Evolutionary conservation across 1,140 invertebrate species (phyloP), one percentile per base, ranked within the genome.

Genomic region (Zaprionus taronus): DNA sequence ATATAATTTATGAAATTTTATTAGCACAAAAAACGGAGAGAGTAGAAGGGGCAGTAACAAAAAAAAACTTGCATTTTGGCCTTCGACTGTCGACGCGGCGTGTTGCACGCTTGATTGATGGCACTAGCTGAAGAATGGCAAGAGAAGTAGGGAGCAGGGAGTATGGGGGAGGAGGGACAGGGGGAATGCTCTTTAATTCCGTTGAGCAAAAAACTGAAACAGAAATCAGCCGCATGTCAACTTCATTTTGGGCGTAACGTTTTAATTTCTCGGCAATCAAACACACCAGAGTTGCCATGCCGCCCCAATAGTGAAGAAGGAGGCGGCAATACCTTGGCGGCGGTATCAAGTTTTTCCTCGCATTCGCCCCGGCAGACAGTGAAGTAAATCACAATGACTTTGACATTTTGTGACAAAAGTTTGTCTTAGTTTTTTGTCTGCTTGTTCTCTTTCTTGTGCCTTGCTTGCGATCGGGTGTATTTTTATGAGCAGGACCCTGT

Each of bases 251-350:
- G 90, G 86, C 85, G 85, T 90, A 90, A 90, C 85, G 85, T 90
- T 90, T 90, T 90, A 90, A 90, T 90, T 90, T 90, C 85, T 79
- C 71, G 86, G 85, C 85, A 90, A 90, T 90, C 85, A 90, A 90
- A 90, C 75, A 66, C 36, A 49, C 78, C 84, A 83, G 17, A 80
- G 26, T 70, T 76, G 58, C 24, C 49, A 17, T 20, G 36, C 64
- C n/a, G 2, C 1, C 53, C 6, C 26, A 28, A 28, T 15, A 15
- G 15, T 24, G 20, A 15, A 15, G 22, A 15, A 24, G 22, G 2
- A 56, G 3, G 3, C n/a, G n/a, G 5, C 20, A 14, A 20, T 28
- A 36, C 55, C 6, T 57, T 57, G 15, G 38, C 36, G 2, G 47
- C 47, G n/a, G 41, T 47, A 51, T 51, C 47, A 24, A 55, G 53